These are phyloP conservation scores for Petromus typicus DNA, from an alignment of 2,113 vertebrate genomes.

Conservation along the genomic window DNA sequence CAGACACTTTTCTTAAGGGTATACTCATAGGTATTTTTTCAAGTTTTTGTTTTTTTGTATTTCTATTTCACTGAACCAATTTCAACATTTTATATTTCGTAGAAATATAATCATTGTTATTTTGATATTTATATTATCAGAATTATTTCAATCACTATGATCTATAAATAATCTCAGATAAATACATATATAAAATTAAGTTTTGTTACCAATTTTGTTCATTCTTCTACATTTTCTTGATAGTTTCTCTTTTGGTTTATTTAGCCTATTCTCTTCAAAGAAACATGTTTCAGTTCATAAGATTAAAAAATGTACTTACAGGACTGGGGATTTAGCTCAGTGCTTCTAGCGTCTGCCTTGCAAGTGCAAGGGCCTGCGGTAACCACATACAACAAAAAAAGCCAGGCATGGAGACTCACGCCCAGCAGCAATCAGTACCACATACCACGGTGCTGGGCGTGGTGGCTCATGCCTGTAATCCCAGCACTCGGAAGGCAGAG, in stretches of 20 bases:
- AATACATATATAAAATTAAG: too few relatives aligned
- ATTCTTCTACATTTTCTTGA: not conserved
- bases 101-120: not conserved
- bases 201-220: not conserved
- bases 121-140: not conserved
- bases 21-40: not conserved
- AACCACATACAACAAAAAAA: too few relatives aligned
- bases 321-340: too few relatives aligned
- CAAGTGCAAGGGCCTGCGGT: too few relatives aligned
- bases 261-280: not conserved
- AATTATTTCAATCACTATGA: not conserved
- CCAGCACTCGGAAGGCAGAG: too few relatives aligned
- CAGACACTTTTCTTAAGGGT: not conserved
- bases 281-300: not conserved
- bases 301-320: constrained; percentile 14
- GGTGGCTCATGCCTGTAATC: too few relatives aligned
- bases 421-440: too few relatives aligned
- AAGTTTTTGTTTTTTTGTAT: constrained; percentile 19
- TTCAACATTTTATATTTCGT: not conserved
- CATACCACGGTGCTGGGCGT: too few relatives aligned
- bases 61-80: not conserved
- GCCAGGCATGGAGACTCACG: too few relatives aligned
- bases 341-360: too few relatives aligned
- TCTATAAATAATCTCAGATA: constrained; percentile 3
- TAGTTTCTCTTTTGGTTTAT: not conserved